Evolutionary conservation across 1,140 invertebrate genomes (phyloP).

Genomic region (Chironomus striatipennis): DNA sequence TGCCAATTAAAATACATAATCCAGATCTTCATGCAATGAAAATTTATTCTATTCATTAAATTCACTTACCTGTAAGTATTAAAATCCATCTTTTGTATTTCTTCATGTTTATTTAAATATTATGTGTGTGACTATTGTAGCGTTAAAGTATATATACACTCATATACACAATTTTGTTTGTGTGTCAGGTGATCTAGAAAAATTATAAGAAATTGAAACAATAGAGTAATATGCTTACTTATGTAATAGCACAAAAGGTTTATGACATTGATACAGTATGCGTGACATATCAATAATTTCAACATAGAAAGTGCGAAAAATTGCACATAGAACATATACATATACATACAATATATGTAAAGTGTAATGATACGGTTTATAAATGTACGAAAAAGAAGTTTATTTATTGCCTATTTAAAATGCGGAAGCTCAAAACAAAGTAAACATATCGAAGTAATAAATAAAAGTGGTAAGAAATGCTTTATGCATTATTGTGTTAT

Average conservation of each 20-base stretch:
- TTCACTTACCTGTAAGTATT: not conserved
- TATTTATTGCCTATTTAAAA: not conserved
- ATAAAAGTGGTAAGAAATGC: no score
- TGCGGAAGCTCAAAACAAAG: not conserved
- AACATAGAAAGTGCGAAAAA: not conserved
- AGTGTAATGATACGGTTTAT: not conserved
- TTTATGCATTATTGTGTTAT: no score
- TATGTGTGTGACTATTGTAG: not conserved
- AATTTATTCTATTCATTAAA: no score
- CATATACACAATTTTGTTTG: no score
- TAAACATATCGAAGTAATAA: not conserved
- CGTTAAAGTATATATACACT: not conserved
- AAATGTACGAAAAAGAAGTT: not conserved
- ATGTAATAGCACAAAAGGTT: not conserved
- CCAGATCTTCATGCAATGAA: no score
- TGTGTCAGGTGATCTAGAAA: not conserved
- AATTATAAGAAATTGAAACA: not conserved
- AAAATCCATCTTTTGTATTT: constrained; percentile 21
- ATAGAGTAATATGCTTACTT: not conserved
- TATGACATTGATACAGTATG: constrained; percentile 12
- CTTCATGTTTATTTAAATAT: not conserved
- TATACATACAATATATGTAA: not conserved
- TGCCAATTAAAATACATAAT: no score
- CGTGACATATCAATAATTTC: not conserved
- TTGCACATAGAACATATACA: no score